phyloP scores from a whole-genome alignment of 2,888 invertebrate species.

The Lycocerus yunnanus region DNA sequence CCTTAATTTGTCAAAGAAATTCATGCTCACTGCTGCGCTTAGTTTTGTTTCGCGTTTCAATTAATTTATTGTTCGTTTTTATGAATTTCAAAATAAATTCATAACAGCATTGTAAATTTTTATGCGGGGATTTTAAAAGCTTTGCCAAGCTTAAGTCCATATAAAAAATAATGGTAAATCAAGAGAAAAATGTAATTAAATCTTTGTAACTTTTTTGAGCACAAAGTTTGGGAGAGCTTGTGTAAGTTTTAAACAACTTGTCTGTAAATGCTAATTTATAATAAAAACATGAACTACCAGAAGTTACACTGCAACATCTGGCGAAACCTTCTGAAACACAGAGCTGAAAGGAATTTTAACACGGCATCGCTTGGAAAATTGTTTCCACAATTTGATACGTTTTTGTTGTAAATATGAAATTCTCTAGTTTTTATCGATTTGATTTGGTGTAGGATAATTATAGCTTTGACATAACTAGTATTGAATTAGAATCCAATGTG shows the following conservation, averaged over 20 bases:
- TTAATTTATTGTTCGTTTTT: too few relatives aligned
- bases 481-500: not conserved
- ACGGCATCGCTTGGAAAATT: not conserved
- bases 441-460: not conserved
- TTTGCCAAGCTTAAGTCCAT: not conserved
- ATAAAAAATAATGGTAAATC: not conserved
- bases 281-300: constrained; percentile 8
- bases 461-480: not conserved
- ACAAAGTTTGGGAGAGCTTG: not conserved
- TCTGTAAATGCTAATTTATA: constrained; percentile 6
- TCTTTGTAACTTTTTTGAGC: not conserved
- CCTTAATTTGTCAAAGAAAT: not conserved
- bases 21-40: too few relatives aligned
- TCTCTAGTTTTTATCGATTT: not conserved
- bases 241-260: not conserved
- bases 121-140: too few relatives aligned
- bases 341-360: constrained; percentile 9
- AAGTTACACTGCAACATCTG: constrained; percentile 7
- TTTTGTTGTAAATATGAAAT: not conserved
- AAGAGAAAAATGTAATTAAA: not conserved
- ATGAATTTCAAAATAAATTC: too few relatives aligned
- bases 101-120: too few relatives aligned
- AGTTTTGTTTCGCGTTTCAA: too few relatives aligned
- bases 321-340: constrained; percentile 1
- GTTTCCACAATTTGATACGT: not conserved